phyloP scores from a whole-genome alignment of 1,140 invertebrate species.

The Drosophila sechellia region DNA sequence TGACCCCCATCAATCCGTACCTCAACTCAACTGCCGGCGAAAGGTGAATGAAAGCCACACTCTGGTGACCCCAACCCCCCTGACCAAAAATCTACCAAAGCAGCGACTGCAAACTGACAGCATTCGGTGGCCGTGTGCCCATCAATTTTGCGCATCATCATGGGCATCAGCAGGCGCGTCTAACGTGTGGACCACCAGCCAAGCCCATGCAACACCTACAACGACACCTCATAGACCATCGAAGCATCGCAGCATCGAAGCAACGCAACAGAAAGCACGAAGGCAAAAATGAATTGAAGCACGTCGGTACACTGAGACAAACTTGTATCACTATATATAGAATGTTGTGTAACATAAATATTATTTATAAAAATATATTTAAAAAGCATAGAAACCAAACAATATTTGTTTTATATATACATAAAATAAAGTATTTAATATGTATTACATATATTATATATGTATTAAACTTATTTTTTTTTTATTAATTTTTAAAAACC shows the following conservation, averaged over 20 bases:
- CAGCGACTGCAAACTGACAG: conserved; percentile 10
- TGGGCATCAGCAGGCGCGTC: conserved; percentile 52
- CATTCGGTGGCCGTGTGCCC: conserved; percentile 62
- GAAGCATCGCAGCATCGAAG: conserved; percentile 7
- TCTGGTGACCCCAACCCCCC: conserved; percentile 2
- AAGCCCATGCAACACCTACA: conserved; percentile 74
- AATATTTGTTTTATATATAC: too few species aligned
- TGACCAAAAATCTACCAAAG: conserved; percentile 7
- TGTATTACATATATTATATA: too few species aligned
- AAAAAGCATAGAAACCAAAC: too few species aligned
- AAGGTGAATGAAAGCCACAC: conserved; percentile 12
- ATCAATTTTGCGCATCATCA: conserved; percentile 79
- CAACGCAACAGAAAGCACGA: conserved; percentile 1
- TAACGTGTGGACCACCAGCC: conserved; percentile 77
- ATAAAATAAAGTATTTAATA: too few species aligned
- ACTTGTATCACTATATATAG: too few species aligned
- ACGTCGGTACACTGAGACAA: conserved; percentile 7
- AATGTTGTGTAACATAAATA: too few species aligned
- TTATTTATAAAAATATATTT: too few species aligned
- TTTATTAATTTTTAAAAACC: too few species aligned
- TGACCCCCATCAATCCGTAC: conserved; percentile 22
- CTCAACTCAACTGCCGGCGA: not conserved
- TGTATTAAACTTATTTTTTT: too few species aligned
- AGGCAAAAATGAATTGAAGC: conserved; percentile 15
- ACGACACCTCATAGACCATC: conserved; percentile 75